Evolutionary conservation across 2,797 vertebrate species (phyloP).

Genomic region (Amphiprion clarkii): DNA sequence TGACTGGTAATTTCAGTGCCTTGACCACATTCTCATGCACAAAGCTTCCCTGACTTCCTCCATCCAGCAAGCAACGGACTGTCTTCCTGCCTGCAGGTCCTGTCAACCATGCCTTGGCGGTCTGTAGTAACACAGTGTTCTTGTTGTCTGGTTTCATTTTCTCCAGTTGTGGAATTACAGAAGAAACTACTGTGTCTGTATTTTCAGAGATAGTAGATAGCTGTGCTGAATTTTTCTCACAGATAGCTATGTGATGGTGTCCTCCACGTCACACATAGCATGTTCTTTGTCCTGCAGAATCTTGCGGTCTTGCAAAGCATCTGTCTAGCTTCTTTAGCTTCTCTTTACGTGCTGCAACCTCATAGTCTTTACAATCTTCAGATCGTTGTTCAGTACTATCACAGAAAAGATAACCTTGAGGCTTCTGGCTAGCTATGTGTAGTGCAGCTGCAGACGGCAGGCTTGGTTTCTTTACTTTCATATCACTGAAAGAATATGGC

Average conservation of each 20-base stretch:
- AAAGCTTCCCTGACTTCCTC: conserved; percentile 17
- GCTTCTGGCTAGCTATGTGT: no score
- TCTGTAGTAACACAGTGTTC: conserved; percentile 7
- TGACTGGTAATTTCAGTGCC: background rate
- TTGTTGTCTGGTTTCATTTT: background rate
- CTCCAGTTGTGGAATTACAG: background rate
- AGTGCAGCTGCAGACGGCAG: no score
- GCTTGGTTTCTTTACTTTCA: no score
- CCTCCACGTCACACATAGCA: background rate
- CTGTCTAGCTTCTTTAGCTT: no score
- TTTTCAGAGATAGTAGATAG: no score
- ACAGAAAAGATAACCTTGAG: no score
- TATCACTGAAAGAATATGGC: no score
- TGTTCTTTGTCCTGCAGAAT: no score
- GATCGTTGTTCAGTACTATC: no score
- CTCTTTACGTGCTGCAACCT: no score
- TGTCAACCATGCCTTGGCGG: background rate
- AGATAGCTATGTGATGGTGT: background rate
- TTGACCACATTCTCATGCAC: background rate
- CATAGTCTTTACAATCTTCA: no score
- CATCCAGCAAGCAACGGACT: conserved; percentile 9
- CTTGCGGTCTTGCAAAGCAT: no score
- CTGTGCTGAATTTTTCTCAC: background rate
- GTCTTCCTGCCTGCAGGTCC: background rate
- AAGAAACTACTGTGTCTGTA: background rate